Base-by-base conservation (phyloP, 2,113 vertebrate genomes). In the Tursiops truncatus region DNA sequence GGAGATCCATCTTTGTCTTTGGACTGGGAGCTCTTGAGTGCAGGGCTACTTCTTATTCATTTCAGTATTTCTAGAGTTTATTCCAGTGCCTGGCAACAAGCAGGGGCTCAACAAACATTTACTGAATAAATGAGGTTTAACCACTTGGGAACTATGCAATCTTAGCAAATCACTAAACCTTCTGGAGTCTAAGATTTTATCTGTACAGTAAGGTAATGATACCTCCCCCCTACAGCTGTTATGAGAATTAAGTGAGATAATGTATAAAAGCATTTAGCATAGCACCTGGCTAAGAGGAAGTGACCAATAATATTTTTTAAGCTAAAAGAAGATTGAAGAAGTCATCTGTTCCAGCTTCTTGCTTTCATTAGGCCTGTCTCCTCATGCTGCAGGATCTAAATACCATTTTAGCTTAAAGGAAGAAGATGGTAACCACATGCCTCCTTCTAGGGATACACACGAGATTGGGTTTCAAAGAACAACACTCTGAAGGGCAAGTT, bases 231-330 rank as follows among this genome's bases (percentile, higher is more conserved):
- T 36, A 79, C 73, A 38, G n/a, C 31, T 58, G 8, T 77, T 58
- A n/a, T 25, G 74, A 79, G 44, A 94, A 65, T n/a, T 47, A 89
- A 92, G 70, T 91, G 83, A 94, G 33, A 82, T 18, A 63, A 88
- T 28, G 9, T 7, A 41, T 36, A 68, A 89, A 85, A 6, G 26
- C 20, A 68, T 63, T 82, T 58, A 89, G 21, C n/a, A 28, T 63
- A 13, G 50, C 67, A 82, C 31, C 60, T 86, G 36, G 50, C 65
- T 56, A 25, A 21, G 63, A 56, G 73, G 33, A 95, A 11, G 26
- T 50, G 60, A 82, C 36, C 41, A 38, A 56, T 56, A 77, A 63
- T 31, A 26, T 58, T 79, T 77, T 92, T 76, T 85, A 86, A 70
- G 28, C 44, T 56, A 58, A 89, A 73, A 71, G 50, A 82, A 8